These are phyloP conservation scores for Echinarachnius parma DNA, from an alignment of 53 echinoderm and acorn worm species.

Conservation along the genomic window DNA sequence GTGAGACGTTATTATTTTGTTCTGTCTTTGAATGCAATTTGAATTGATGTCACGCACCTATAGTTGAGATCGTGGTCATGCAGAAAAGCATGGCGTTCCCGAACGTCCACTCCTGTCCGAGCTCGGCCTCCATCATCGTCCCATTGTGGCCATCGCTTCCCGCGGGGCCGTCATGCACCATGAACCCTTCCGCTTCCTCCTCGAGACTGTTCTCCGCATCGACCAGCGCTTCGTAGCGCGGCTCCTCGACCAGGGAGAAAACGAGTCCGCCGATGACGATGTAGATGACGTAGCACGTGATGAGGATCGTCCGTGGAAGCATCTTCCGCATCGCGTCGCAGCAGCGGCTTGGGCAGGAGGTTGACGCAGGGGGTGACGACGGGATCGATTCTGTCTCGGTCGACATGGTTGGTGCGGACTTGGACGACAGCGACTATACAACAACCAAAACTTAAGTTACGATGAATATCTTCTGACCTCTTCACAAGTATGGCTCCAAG, in stretches of 20 bases:
- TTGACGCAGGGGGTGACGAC: neutral
- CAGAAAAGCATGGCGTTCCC: conserved; percentile 45
- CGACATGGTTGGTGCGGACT: neutral
- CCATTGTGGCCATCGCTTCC: neutral
- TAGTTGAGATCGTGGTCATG: conserved; percentile 47
- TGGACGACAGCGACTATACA: too few relatives aligned
- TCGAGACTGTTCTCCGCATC: neutral
- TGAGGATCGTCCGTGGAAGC: conserved; percentile 26
- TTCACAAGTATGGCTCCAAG: too few relatives aligned
- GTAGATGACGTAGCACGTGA: conserved; percentile 34
- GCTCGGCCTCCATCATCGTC: conserved; percentile 1
- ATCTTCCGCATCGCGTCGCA: conserved; percentile 8
- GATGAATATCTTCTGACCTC: too few relatives aligned
- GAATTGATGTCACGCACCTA: conserved; percentile 38
- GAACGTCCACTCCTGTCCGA: conserved; percentile 43
- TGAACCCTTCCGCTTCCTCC: neutral
- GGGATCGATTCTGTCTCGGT: neutral
- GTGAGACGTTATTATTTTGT: too few relatives aligned
- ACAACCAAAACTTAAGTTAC: too few relatives aligned
- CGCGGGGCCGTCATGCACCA: neutral
- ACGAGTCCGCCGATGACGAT: conserved; percentile 41
- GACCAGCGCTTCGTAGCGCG: neutral
- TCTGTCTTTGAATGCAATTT: too few relatives aligned
- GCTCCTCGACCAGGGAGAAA: conserved; percentile 45
- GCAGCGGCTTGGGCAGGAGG: too few relatives aligned